Base-by-base conservation (phyloP, 2,113 vertebrate genomes). In the Mustelus asterias region DNA sequence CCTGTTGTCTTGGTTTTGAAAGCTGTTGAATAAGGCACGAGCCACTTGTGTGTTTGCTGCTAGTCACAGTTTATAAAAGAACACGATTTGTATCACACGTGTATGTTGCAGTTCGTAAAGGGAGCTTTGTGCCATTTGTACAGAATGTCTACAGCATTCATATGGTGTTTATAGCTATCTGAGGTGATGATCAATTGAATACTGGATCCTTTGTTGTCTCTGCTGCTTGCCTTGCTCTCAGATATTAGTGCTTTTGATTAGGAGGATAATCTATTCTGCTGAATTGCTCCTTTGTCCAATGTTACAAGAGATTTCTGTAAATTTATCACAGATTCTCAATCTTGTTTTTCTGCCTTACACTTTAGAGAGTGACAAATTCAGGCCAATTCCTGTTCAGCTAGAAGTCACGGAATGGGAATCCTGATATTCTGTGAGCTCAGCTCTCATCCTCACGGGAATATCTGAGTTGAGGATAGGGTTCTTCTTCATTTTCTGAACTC, bases 141-240 rank as follows among this genome's bases (percentile, higher is more conserved):
- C 69, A 72, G 67, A 72, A 44, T 9, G 70, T 94, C 63, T 37
- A 29, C 70, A 94, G 18, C 65, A 67, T 69, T 67, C 18, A 69
- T 44, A 10, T 41, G 63, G 22, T 44, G n/a, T 65, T 93, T 93
- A n/a, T 94, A 9, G 0, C 63, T 41, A 69, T 94, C 63, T 9
- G 24, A 13, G n/a, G 63, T 69, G 92, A 16, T 37, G 63, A 69
- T 92, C 89, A 92, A 92, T 33, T 92, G 89, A 92, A 92, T 69
- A 3, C 63, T 37, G n/a, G 20, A 24, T 94, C 24, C 63, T 37
- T 24, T 94, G 92, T 69, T n/a, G 20, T 41, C 63, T 22, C 14
- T 8, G 44, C 65, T 94, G 33, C 54, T 60, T 89, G 60, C 26
- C 65, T n/a, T 67, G 92, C 92, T 94, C 63, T 65, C 14, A 8